phyloP scores from a whole-genome alignment of 2,113 vertebrate genomes.

The Meriones unguiculatus region DNA sequence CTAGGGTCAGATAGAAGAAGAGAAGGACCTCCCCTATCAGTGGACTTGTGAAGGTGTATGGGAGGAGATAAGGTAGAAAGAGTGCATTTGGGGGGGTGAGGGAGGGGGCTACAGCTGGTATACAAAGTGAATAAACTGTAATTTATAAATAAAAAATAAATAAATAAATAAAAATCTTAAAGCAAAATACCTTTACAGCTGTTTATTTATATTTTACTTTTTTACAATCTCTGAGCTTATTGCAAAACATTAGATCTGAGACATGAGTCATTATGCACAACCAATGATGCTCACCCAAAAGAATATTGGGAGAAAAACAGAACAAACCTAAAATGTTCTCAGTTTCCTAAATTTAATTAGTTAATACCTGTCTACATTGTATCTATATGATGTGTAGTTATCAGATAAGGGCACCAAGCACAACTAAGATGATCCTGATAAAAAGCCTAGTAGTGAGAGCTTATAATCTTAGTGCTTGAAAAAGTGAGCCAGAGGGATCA shows the following conservation, averaged over 20 bases:
- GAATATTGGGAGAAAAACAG: neutral
- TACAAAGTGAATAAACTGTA: too few species aligned
- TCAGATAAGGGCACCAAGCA: neutral
- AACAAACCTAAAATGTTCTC: neutral
- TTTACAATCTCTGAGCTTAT: neutral
- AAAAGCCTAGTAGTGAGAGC: neutral
- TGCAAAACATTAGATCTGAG: neutral
- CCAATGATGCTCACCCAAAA: neutral
- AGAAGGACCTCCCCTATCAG: too few species aligned
- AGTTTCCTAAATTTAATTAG: neutral
- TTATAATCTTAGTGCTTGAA: too few species aligned
- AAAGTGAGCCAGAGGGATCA: neutral
- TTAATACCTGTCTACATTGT: neutral
- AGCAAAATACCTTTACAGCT: neutral
- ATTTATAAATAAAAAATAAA: too few species aligned
- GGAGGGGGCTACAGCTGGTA: too few species aligned
- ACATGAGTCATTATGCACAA: neutral
- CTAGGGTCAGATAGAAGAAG: too few species aligned
- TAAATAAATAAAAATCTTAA: neutral
- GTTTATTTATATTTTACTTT: neutral
- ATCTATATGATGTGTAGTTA: neutral
- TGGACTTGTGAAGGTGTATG: too few species aligned
- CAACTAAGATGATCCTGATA: neutral
- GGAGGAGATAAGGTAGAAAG: too few species aligned
- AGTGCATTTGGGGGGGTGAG: too few species aligned